Base-by-base conservation (phyloP, 1,140 invertebrate genomes). In the Bombus haemorrhoidalis region DNA sequence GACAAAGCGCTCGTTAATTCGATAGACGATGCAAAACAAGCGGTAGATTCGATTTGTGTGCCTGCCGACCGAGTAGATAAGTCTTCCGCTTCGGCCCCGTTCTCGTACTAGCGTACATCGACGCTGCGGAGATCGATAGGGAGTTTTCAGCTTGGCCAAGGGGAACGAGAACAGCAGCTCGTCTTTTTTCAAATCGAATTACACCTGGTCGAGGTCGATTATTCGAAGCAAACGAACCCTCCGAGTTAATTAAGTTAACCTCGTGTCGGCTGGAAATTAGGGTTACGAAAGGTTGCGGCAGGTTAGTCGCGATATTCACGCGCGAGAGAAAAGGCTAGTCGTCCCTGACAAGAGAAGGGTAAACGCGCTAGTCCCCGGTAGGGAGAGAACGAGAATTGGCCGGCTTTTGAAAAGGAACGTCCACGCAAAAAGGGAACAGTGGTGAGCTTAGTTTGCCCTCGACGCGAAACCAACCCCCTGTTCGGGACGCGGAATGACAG, bases 211-310 rank as follows among this genome's bases (percentile, higher is more conserved):
- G 83, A 71, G 83, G 77, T 39, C 76, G 77, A 85, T 72, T 85
- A 80, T 85, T 41, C 83, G 68, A 62, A 47, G 68, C 77, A 80
- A 85, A 80, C 68, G 53, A 80, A 85, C 64, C 62, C 39, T 57
- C 53, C n/a, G 28, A n/a, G 77, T 62, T 89, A 89, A 89, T 89
- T 83, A 69, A 89, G 84, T 85, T 78, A 74, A 88, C 32, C 74
- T 13, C 62, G 62, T 73, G 53, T 34, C 39, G 39, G 68, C 41
- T 71, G 37, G 53, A 71, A 86, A 89, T 89, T 89, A 89, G 87
- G 78, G 83, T 83, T 81, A 25, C 47, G 75, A 74, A 81, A 88
- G 82, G 73, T 62, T 53, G 47, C 47, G 47, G 47, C 18, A 28
- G 34, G 47, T 77, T 64, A n/a, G 32, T 41, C 57, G 74, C 62